Conservation (phyloP, 2,113 vertebrate species). For the Cynopterus brachyotis region DNA sequence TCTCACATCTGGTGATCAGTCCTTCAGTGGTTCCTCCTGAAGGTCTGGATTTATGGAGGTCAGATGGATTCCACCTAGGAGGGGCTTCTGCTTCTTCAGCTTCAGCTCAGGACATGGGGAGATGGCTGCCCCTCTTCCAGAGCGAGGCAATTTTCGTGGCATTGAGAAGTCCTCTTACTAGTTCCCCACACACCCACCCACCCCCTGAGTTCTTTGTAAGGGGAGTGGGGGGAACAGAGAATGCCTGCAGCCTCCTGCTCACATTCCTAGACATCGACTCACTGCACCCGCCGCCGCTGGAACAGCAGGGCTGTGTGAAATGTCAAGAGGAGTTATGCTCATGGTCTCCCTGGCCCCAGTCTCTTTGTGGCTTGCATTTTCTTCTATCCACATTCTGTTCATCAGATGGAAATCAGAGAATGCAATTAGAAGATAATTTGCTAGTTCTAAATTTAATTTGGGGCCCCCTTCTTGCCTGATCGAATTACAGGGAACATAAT, state of each 20-base stretch:
- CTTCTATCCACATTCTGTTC: slow-evolving; percentile 45
- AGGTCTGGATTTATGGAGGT: slow-evolving; percentile 68
- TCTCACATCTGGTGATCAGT: slow-evolving; percentile 74
- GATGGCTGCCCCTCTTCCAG: neutral
- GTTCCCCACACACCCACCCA: neutral
- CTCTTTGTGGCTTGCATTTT: slow-evolving; percentile 59
- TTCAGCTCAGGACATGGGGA: neutral
- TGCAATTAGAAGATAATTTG: slow-evolving; percentile 72
- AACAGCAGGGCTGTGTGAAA: slow-evolving; percentile 82
- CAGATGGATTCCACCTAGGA: slow-evolving; percentile 64
- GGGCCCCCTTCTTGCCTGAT: slow-evolving; percentile 57
- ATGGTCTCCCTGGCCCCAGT: slow-evolving; percentile 29
- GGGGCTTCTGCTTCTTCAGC: neutral
- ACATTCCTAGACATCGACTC: slow-evolving; percentile 87
- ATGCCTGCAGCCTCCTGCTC: slow-evolving; percentile 64
- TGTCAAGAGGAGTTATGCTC: slow-evolving; percentile 82
- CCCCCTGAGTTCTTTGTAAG: slow-evolving; percentile 44
- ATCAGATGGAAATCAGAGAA: slow-evolving; percentile 63
- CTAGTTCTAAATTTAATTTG: slow-evolving; percentile 64
- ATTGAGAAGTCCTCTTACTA: neutral
- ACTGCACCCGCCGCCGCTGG: slow-evolving; percentile 77
- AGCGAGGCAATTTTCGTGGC: slow-evolving; percentile 10
- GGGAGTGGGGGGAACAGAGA: slow-evolving; percentile 44
- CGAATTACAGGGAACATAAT: slow-evolving; percentile 42
- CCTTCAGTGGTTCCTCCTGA: slow-evolving; percentile 75